Evolutionary conservation across 2,888 invertebrate genomes (phyloP), one percentile per base, ranked within the genome.

Genomic region (Dichetophora obliterata): DNA sequence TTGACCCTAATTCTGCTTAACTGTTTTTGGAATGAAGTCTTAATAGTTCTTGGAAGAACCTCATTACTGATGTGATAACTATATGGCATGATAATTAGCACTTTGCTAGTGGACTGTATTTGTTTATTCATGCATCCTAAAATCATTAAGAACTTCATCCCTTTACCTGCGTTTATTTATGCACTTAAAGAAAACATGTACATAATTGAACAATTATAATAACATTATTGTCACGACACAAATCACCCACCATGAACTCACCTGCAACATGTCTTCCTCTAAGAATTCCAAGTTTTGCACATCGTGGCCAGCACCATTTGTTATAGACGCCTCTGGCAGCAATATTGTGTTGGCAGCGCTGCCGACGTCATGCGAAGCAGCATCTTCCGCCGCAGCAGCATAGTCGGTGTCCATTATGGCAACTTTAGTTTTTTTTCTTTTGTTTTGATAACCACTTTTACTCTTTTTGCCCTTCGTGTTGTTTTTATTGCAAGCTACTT

Each of bases 381-480:
- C 70, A 52, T 68, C 71, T 19, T 14, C 50, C 37, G 24, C 74
- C 11, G 75, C 69, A 24, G 63, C 68, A 52, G 54, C 65, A 24
- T 75, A 76, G 70, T 74, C 76, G 50, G 71, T 71, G 43, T 75
- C 75, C 78, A 78, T 78, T 52, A 66, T 75, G 52, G n/a, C 24
- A 57, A 66, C 43, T 66, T 72, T 57, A 16, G 9, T 50, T 24
- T 61, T 72, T 75, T 50, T 37, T 43, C 37, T 52, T 80, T 77
- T 77, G 79, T 77, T 78, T 78, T 77, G 74, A 75, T 78, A 73
- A n/a, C 22, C 54, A 68, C 68, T 68, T 68, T 68, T 50, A 68
- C 50, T 68, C 68, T 48, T 37, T 59, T 43, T 22, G 68, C 68
- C 24, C 63, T 27, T 24, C 50, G 19, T 48, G 19, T 50, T 68